Conservation (phyloP, 2,888 invertebrate species). For the Meiosimyza decipiens region DNA sequence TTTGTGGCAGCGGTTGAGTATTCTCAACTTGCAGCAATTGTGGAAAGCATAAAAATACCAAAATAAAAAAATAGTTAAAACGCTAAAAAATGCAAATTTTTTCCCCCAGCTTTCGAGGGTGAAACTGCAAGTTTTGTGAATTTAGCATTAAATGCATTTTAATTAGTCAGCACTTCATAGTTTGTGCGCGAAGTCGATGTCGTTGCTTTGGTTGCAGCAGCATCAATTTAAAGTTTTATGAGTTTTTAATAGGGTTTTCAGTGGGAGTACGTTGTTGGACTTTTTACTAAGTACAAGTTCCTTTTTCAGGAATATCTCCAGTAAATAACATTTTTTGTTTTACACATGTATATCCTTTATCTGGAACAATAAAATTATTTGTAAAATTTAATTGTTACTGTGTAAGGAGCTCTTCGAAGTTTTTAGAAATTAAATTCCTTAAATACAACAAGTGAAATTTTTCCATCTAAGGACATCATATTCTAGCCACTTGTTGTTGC, state of each 20-base stretch:
- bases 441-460: too few relatives aligned
- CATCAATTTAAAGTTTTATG: slow-evolving; percentile 14
- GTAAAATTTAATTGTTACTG: too few relatives aligned
- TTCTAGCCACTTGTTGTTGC: neutral
- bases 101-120: slow-evolving; percentile 4
- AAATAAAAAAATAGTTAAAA: slow-evolving; percentile 28
- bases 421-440: too few relatives aligned
- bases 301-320: too few relatives aligned
- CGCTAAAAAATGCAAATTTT: slow-evolving; percentile 20
- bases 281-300: too few relatives aligned
- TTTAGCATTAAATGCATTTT: slow-evolving; percentile 49
- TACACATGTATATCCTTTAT: too few relatives aligned
- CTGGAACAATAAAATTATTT: too few relatives aligned
- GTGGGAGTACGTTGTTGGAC: too few relatives aligned
- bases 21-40: neutral
- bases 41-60: neutral
- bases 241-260: slow-evolving; percentile 22
- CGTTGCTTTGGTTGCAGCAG: neutral
- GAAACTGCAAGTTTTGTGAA: slow-evolving; percentile 28
- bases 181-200: neutral
- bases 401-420: too few relatives aligned
- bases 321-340: too few relatives aligned
- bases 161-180: slow-evolving; percentile 39
- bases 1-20: slow-evolving; percentile 36
- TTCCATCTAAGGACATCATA: too few relatives aligned